phyloP scores from a whole-genome alignment of 2,113 vertebrate species.

The Perca flavescens region DNA sequence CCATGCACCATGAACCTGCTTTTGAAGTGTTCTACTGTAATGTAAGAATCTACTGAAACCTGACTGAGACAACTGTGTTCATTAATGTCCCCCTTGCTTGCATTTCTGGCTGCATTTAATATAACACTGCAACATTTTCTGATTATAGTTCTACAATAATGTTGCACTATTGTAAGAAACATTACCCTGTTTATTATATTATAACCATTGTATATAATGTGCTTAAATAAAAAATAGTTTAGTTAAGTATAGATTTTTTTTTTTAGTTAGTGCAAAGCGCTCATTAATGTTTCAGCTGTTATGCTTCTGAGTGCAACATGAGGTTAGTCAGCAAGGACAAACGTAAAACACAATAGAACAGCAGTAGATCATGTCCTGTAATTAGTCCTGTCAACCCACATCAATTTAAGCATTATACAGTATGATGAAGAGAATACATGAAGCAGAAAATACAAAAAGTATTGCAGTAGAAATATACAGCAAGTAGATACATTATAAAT shows the following conservation, averaged over 20 bases:
- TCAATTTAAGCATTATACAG: neutral
- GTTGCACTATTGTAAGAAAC: neutral
- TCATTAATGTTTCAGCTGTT: conserved; percentile 9
- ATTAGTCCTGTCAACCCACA: conserved; percentile 6
- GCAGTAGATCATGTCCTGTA: neutral
- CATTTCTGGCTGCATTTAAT: conserved; percentile 4
- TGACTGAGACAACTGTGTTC: neutral
- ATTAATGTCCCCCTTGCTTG: neutral
- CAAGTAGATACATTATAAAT: neutral
- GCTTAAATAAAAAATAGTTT: neutral
- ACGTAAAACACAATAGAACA: conserved; percentile 2
- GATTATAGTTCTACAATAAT: neutral
- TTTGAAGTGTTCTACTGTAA: neutral
- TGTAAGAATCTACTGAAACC: neutral
- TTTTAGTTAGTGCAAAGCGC: neutral
- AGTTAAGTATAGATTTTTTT: neutral
- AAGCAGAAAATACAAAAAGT: neutral
- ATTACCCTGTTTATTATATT: neutral
- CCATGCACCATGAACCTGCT: neutral
- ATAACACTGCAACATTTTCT: neutral
- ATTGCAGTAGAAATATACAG: neutral
- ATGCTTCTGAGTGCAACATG: neutral
- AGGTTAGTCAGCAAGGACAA: conserved; percentile 8
- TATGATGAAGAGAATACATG: neutral
- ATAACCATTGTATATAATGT: neutral